Base-by-base conservation (phyloP, 2,113 vertebrate species). In the Campylomormyrus tamandua region DNA sequence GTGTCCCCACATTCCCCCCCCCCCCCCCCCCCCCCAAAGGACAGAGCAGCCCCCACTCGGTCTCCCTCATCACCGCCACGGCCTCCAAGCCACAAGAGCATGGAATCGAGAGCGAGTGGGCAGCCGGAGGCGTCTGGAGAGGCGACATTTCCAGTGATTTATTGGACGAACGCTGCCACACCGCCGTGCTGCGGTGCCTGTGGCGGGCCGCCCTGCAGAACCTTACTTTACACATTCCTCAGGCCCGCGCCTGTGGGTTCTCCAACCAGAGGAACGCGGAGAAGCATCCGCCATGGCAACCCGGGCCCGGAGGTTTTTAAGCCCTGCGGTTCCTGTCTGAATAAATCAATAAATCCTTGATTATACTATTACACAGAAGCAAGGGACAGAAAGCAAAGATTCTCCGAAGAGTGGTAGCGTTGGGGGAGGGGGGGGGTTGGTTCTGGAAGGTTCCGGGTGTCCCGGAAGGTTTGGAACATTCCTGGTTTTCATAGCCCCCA, bases 311-410 rank as follows among this genome's bases (percentile, higher is more conserved):
- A 27, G n/a, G 5, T 85, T 48, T 48, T 5, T 48, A 39, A 85
- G 46, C 48, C 86, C 50, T 53, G 50, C 7, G 86, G 86, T 53
- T 53, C 86, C 31, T 19, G 31, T 53, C 45, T 87, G 48, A 53
- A 87, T 53, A 53, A 87, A 87, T 87, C 85, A 53, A 53, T 87
- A 53, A 87, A 87, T 17, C 85, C 85, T 87, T 15, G 85, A 50
- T 31, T 87, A 35, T 87, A 35, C 27, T 24, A 77, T 77, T 77
- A 77, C 27, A 39, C n/a, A 87, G 50, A 87, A 21, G 17, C 84
- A 49, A 1, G n/a, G 48, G 48, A 49, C 17, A 86, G 45, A 46
- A 13, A 85, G 46, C 42, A 50, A 46, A 85, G 83, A 45, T 45
- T 13, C 24, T 83, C 77, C 2, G 1, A 49, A 5, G 21, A 9